phyloP scores from a whole-genome alignment of 92 coral and sea anemone genomes.

The Palythoa grandiflora region DNA sequence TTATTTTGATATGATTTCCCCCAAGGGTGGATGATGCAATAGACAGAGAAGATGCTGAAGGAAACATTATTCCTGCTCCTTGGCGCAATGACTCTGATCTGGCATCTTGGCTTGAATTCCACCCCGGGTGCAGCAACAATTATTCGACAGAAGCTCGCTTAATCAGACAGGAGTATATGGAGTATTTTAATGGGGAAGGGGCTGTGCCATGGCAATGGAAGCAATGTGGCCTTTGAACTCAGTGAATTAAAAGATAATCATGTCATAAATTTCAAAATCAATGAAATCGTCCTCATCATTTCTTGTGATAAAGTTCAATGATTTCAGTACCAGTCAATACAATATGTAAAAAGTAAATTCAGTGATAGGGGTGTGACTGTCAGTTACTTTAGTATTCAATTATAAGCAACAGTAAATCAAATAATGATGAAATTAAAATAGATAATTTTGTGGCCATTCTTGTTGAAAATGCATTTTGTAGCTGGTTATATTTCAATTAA shows the following conservation, averaged over 20 bases:
- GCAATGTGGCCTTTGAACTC: slow-evolving; percentile 48
- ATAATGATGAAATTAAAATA: not conserved
- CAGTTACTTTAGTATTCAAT: slow-evolving; percentile 1
- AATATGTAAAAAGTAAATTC: slow-evolving; percentile 5
- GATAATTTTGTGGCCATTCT: not conserved
- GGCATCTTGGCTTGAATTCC: slow-evolving; percentile 57
- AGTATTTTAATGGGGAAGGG: slow-evolving; percentile 64
- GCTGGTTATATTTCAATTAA: not conserved
- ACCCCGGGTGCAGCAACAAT: slow-evolving; percentile 64
- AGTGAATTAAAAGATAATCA: not conserved
- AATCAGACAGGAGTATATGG: slow-evolving; percentile 62
- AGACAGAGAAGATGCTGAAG: slow-evolving; percentile 39
- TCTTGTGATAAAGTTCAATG: not conserved
- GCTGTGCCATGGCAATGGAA: slow-evolving; percentile 75
- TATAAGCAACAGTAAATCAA: not conserved
- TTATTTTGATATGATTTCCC: not conserved
- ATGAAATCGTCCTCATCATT: slow-evolving; percentile 4
- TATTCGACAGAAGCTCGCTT: slow-evolving; percentile 64
- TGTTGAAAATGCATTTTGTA: not conserved
- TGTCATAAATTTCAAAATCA: not conserved
- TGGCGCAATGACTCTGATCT: slow-evolving; percentile 40
- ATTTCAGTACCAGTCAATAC: not conserved
- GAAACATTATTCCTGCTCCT: slow-evolving; percentile 50
- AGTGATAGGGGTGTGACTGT: slow-evolving; percentile 11
- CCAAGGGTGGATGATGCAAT: slow-evolving; percentile 22